These are phyloP conservation scores for Clinocottus analis DNA, from an alignment of 2,113 vertebrate species.

Conservation along the genomic window DNA sequence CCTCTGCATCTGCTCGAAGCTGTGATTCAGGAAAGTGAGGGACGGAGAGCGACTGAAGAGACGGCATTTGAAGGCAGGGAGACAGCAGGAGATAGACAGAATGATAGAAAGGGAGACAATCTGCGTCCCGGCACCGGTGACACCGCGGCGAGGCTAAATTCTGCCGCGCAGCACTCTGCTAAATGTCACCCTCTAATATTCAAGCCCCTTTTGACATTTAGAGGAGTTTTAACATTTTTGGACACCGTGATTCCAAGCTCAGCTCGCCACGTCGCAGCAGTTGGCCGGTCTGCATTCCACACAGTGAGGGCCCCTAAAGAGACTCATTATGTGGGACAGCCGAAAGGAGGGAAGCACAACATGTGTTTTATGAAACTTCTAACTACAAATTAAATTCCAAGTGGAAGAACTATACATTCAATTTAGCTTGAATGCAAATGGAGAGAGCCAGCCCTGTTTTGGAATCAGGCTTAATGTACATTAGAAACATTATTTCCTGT, in stretches of 20 bases:
- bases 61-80: background rate
- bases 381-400: background rate
- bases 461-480: background rate
- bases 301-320: constrained; percentile 27
- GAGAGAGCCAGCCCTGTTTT: background rate
- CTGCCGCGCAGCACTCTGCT: background rate
- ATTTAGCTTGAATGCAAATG: background rate
- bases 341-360: background rate
- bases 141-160: constrained; percentile 1
- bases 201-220: constrained; percentile 43
- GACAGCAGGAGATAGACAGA: constrained; percentile 32
- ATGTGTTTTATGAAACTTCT: background rate
- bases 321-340: constrained; percentile 1
- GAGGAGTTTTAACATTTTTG: constrained; percentile 48
- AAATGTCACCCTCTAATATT: constrained; percentile 56
- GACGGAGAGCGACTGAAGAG: background rate
- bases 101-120: background rate
- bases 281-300: background rate
- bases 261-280: constrained; percentile 9
- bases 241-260: constrained; percentile 9
- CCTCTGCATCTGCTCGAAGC: constrained; percentile 1
- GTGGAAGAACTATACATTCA: too few species aligned
- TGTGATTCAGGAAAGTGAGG: constrained; percentile 3
- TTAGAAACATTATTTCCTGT: background rate
- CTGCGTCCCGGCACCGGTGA: background rate